Base-by-base conservation (phyloP, 2,113 vertebrate genomes). In the Garra rufa region DNA sequence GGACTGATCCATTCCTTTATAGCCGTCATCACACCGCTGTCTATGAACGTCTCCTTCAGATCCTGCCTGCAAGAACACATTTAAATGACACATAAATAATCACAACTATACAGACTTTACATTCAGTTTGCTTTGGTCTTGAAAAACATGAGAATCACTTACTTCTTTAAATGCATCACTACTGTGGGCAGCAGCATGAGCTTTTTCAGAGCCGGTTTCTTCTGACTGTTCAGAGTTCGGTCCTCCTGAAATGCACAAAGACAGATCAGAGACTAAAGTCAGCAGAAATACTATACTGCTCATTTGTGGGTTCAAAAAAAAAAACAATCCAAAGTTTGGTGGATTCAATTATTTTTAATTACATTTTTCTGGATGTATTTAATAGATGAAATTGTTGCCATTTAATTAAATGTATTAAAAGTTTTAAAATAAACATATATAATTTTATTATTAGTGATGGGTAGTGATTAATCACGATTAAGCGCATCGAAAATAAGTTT, bases 1-100 rank as follows among this genome's bases (percentile, higher is more conserved):
- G 98, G 98, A 73, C 97, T 96, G 92, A 99, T 98, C 98, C 98
- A 99, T 85, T 99, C 98, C 90, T 98, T 99, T 79, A 99, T 99
- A 81, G 98, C 98, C 44, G 96, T 95, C 98, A 99, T 99, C 85
- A 99, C 98, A 0, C 98, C 98, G n/a, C 98, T 98, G 90, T 99
- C 98, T 55, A 99, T 99, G 85, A 99, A 99, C 10, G 98, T 99
- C 89, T 99, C 98, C 92, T 99, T 99, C 87, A 99, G 88, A 90
- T 99, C 98, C 89, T 99, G 98, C 82, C 98, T 99, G 90, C 41
- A 57, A 2, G 1, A 9, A 43, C 43, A 90, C n/a, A n/a, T n/a
- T n/a, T n/a, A n/a, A n/a, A n/a, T n/a, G n/a, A n/a, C n/a, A n/a
- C n/a, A n/a, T n/a, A n/a, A n/a, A n/a, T n/a, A n/a, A 34, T 8